Base-by-base conservation (phyloP, 2,113 vertebrate species). In the Orycteropus afer region DNA sequence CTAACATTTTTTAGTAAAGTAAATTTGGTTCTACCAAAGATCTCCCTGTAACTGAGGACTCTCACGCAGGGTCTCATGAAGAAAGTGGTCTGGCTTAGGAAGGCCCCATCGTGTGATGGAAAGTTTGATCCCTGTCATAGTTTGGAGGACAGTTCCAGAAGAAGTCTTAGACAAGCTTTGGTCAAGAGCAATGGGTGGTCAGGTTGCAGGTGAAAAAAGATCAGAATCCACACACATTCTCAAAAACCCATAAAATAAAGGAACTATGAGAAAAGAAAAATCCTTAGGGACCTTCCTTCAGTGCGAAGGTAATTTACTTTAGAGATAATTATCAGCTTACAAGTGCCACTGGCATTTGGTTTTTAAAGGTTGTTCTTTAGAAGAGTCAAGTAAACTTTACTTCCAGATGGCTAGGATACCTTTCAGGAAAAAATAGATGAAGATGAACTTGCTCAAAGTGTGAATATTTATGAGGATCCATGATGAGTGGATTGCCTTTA, bases 321-420 rank as follows among this genome's bases (percentile, higher is more conserved):
- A 37, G 82, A 94, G 93, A 85, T 74, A 83, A 97, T 84, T 63
- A 92, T 63, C 76, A 84, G n/a, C 15, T 95, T 63, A 87, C 1
- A 9, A 85, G 59, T 49, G 45, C 55, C 71, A 53, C 17, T 11
- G 27, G 27, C 32, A 32, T 51, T 37, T 1, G 14, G 53, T 81
- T 89, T 84, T 80, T 91, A 87, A 82, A 94, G 79, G 51, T 45
- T 4, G 3, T 20, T 92, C 34, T 93, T 90, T 87, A 90, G 89
- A 93, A 91, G 0, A 83, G 53, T 81, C 86, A 0, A 20, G 27
- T 34, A 67, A 55, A 23, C 45, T 73, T 93, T 40, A 71, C 74
- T 69, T 84, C 73, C 49, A 71, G 80, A 82, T 77, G 67, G 27
- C 29, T 67, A 15, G 73, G 61, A n/a, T 42, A 71, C 83, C 76